Evolutionary conservation across 2,113 vertebrate genomes (phyloP).

Genomic region (Hystrix brachyura): DNA sequence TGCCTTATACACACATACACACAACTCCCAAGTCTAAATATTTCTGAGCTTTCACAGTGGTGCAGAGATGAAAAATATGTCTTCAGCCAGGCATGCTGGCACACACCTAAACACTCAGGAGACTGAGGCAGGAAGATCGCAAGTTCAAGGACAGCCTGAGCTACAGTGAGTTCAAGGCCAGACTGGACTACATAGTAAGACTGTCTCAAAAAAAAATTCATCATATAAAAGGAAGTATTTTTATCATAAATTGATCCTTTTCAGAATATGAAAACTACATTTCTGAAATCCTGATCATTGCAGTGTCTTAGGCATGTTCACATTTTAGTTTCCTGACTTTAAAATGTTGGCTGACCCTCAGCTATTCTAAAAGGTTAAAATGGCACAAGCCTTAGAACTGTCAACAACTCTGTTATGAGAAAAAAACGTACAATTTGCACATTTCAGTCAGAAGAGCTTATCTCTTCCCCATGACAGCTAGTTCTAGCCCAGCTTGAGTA

Average conservation of each 20-base stretch:
- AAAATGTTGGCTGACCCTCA: constrained; percentile 63
- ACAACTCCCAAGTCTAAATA: not conserved
- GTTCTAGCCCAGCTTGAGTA: not conserved
- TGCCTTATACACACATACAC: not conserved
- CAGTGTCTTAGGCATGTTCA: not conserved
- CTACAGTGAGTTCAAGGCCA: not conserved
- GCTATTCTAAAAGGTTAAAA: constrained; percentile 48
- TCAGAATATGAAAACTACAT: not conserved
- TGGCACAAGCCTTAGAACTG: not conserved
- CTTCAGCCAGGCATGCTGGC: not conserved
- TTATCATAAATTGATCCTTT: not conserved
- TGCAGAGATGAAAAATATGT: not conserved
- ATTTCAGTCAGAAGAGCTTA: constrained; percentile 52
- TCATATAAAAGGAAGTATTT: not conserved
- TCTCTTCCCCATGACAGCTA: not conserved
- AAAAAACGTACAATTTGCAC: not conserved
- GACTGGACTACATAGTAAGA: not conserved
- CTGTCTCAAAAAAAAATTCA: not conserved
- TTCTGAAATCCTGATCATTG: not conserved
- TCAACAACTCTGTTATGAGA: constrained; percentile 62
- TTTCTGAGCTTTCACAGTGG: not conserved
- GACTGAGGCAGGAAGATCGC: not conserved
- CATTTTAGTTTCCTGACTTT: constrained; percentile 36
- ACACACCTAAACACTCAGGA: not conserved
- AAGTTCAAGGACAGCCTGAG: not conserved